phyloP scores from a whole-genome alignment of 2,888 invertebrate species.

The Nephrotoma appendiculata region DNA sequence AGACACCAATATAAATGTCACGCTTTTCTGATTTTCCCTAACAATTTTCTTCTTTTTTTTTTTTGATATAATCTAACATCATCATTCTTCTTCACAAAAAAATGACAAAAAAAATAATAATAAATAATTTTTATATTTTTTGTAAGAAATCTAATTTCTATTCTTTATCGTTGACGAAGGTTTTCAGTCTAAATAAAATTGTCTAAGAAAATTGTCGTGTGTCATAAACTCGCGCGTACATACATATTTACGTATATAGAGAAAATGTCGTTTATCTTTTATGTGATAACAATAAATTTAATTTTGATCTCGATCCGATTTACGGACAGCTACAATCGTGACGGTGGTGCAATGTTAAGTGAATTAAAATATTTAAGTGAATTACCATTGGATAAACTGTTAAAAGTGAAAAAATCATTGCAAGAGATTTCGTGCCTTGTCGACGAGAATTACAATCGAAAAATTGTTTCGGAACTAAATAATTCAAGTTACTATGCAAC shows the following conservation, averaged over 20 bases:
- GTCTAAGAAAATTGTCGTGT: neutral
- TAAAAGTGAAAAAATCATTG: slow-evolving; percentile 38
- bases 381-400: slow-evolving; percentile 50
- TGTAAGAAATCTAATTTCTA: neutral
- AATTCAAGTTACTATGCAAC: neutral
- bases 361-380: slow-evolving; percentile 38
- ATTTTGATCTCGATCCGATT: neutral
- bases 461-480: neutral
- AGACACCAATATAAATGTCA: neutral
- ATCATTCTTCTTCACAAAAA: neutral
- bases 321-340: neutral
- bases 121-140: neutral
- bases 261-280: neutral
- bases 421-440: slow-evolving; percentile 15
- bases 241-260: neutral
- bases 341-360: neutral
- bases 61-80: neutral
- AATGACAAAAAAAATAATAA: neutral
- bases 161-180: neutral
- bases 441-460: neutral
- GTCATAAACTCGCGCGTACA: neutral
- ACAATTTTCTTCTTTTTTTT: neutral
- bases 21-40: neutral
- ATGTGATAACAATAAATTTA: neutral
- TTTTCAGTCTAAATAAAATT: neutral